Evolutionary conservation across 2,797 vertebrate species (phyloP).

Genomic region (Dermochelys coriacea): DNA sequence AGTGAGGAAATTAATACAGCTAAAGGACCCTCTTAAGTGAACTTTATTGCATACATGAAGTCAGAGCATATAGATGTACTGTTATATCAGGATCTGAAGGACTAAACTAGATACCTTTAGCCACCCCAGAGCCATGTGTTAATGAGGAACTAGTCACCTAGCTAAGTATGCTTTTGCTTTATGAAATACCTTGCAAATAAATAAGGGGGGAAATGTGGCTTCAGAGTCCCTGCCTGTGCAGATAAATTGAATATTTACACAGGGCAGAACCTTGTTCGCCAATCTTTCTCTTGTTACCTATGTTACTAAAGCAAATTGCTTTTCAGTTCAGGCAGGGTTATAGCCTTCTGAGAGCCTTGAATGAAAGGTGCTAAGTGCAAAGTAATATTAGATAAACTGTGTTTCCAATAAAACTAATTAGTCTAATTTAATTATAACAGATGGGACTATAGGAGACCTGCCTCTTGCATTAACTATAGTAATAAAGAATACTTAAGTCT

Average conservation of each 20-base stretch:
- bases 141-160: background rate
- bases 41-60: rapidly evolving
- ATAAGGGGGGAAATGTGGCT: rapidly evolving
- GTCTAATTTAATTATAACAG: slow-evolving; percentile 63
- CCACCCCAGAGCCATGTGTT: background rate
- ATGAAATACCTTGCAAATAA: slow-evolving; percentile 6
- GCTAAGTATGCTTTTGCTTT: background rate
- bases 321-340: background rate
- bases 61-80: background rate
- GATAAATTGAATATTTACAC: background rate
- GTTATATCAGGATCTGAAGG: background rate
- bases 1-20: background rate
- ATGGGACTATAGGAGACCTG: slow-evolving; percentile 46
- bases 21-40: background rate
- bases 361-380: slow-evolving; percentile 20
- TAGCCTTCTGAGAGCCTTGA: background rate
- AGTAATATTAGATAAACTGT: slow-evolving; percentile 34
- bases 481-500: slow-evolving; percentile 36
- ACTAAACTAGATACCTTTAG: background rate
- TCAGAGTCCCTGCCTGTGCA: background rate
- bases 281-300: background rate
- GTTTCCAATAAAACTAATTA: slow-evolving; percentile 64
- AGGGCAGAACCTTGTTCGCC: background rate
- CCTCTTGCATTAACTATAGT: slow-evolving; percentile 63
- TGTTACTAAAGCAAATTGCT: background rate